Evolutionary conservation across 1,140 invertebrate genomes (phyloP), one percentile per base, ranked within the genome.

Genomic region (Drosophila miranda): DNA sequence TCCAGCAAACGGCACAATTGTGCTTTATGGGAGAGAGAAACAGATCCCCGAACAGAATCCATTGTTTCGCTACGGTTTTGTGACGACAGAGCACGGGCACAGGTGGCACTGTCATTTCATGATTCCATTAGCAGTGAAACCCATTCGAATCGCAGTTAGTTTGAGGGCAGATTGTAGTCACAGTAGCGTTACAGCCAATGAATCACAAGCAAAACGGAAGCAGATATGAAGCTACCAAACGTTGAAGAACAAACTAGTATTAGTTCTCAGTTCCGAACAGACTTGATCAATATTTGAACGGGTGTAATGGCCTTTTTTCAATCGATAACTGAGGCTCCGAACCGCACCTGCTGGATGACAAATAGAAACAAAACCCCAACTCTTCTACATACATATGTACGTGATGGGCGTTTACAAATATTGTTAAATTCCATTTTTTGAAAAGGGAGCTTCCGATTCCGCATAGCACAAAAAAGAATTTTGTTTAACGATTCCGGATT

Each of bases 231-330:
- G n/a, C 34, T 5, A 21, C 51, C 21, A 21, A 6, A 16, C 13
- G 48, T 8, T 30, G 34, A 16, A 14, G 23, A 28, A 34, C 59
- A 38, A 26, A 44, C 2, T 44, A 11, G 13, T 34, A 26, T 41
- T 26, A 34, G 21, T 16, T 41, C 43, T 34, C 28, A 53, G 11
- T 43, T 55, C 53, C 23, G 44, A 34, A 57, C 38, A 50, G 61
- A 73, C 55, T 70, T 44, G 30, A 41, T 50, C 59, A 83, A 83
- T 83, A 80, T 83, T 84, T 72, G 28, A 64, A 64, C 68, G 68
- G 34, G 56, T 83, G 72, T 73, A 67, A 73, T 66, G 62, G 51
- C 50, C 50, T 59, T 75, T 63, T 75, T 63, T 63, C 30, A 34
- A 50, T 49, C 48, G 61, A 64, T 59, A 67, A 51, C 53, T 62